phyloP scores from a whole-genome alignment of 2,888 invertebrate genomes.

The Harmothoe impar region DNA sequence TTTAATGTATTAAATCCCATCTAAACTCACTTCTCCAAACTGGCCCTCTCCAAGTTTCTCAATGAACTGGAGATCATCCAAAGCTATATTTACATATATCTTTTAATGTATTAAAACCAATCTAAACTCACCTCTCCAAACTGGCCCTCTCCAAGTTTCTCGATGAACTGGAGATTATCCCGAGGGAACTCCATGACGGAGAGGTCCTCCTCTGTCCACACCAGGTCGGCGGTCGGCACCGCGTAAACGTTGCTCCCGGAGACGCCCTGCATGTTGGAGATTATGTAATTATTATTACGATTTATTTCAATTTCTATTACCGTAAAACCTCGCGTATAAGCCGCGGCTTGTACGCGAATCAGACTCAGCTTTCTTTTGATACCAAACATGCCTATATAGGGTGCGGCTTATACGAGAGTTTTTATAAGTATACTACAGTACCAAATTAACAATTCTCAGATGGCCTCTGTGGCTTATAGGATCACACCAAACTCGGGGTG shows the following conservation, averaged over 20 bases:
- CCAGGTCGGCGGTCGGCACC: slow-evolving; percentile 86
- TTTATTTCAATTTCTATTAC: too few relatives aligned
- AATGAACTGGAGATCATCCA: slow-evolving; percentile 91
- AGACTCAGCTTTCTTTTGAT: too few relatives aligned
- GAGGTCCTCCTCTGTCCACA: slow-evolving; percentile 63
- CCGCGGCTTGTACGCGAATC: too few relatives aligned
- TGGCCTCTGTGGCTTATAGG: too few relatives aligned
- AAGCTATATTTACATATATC: too few relatives aligned
- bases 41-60: slow-evolving; percentile 94
- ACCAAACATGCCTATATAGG: too few relatives aligned
- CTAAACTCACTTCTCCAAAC: slow-evolving; percentile 90
- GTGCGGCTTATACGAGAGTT: too few relatives aligned
- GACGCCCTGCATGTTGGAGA: slow-evolving; percentile 79
- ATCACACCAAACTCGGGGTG: too few relatives aligned
- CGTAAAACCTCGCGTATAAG: too few relatives aligned
- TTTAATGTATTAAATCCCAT: neutral
- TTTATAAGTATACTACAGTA: too few relatives aligned
- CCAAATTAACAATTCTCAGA: too few relatives aligned
- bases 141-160: slow-evolving; percentile 93
- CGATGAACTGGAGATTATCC: slow-evolving; percentile 92
- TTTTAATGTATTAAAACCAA: neutral
- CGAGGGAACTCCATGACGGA: slow-evolving; percentile 90
- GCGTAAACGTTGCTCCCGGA: slow-evolving; percentile 84
- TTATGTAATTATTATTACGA: too few relatives aligned
- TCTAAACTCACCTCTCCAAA: slow-evolving; percentile 90